phyloP scores from a whole-genome alignment of 1,140 invertebrate genomes.

The Dolichoris vasculosae region DNA sequence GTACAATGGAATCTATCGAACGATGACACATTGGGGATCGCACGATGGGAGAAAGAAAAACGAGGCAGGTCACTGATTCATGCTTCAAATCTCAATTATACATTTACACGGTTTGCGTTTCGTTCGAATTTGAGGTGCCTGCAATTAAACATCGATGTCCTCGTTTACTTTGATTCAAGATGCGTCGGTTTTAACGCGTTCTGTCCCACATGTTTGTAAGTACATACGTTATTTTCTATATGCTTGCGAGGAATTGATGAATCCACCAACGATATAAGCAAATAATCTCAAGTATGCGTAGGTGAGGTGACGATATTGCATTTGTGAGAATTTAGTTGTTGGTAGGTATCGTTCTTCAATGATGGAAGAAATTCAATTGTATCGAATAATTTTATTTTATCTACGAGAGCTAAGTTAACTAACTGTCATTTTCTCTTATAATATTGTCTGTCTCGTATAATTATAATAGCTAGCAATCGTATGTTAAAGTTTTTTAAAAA shows the following conservation, averaged over 20 bases:
- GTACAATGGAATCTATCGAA: slow-evolving; percentile 2
- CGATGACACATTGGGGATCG: not conserved
- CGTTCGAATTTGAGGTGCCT: slow-evolving; percentile 21
- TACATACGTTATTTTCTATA: not conserved
- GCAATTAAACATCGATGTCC: slow-evolving; percentile 25
- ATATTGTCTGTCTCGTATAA: too few relatives aligned
- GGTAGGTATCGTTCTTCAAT: not conserved
- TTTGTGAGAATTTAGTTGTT: not conserved
- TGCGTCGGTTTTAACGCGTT: not conserved
- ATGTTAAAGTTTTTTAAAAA: too few relatives aligned
- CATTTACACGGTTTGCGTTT: not conserved
- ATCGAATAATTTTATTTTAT: not conserved
- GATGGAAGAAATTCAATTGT: not conserved
- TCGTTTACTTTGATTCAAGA: not conserved
- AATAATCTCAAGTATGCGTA: not conserved
- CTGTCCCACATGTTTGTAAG: too few relatives aligned
- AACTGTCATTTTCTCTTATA: too few relatives aligned
- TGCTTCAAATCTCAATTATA: not conserved
- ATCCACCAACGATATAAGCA: not conserved
- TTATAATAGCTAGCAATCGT: too few relatives aligned
- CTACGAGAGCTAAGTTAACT: too few relatives aligned
- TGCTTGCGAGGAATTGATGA: not conserved
- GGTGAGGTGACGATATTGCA: not conserved
- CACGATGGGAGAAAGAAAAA: not conserved
- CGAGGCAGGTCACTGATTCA: not conserved